Evolutionary conservation across 1,140 invertebrate genomes (phyloP).

Genomic region (Aradophagus sp.): DNA sequence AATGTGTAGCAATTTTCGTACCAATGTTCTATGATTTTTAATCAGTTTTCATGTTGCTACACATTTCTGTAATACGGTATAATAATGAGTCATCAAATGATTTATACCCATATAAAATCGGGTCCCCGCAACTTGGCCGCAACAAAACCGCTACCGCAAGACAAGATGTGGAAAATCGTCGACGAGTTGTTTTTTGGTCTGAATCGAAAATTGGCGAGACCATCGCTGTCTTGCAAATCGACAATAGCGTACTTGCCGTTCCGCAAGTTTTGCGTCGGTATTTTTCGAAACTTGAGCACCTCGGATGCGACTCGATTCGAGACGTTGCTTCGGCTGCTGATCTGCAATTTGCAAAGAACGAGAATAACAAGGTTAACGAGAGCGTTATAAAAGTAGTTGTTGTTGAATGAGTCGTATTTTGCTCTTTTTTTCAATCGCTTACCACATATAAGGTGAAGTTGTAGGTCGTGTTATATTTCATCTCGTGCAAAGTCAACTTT

Average conservation of each 20-base stretch:
- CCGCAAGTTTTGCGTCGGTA: conserved; percentile 63
- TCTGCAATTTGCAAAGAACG: conserved; percentile 50
- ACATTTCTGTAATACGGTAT: neutral
- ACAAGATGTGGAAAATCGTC: conserved; percentile 69
- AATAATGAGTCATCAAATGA: conserved; percentile 3
- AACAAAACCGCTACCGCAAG: conserved; percentile 66
- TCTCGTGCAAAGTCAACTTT: conserved; percentile 70
- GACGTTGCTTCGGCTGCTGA: conserved; percentile 69
- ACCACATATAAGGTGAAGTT: conserved; percentile 73
- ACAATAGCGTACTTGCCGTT: conserved; percentile 65
- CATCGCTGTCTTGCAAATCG: conserved; percentile 67
- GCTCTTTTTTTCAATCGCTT: neutral
- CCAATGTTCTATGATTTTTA: too few relatives aligned
- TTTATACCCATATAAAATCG: conserved; percentile 51
- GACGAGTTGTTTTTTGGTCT: conserved; percentile 66
- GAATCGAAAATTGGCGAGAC: conserved; percentile 69
- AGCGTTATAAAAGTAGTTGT: neutral
- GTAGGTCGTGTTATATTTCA: conserved; percentile 73
- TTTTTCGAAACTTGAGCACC: conserved; percentile 66
- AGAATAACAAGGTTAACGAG: conserved; percentile 3
- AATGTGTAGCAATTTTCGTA: too few relatives aligned
- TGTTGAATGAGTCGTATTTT: neutral
- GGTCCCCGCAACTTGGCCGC: conserved; percentile 67
- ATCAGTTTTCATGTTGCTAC: conserved; percentile 1
- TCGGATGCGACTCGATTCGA: conserved; percentile 68